A percentile compares a stretch with the other conserved stretches of the same genome.
Evolutionary conservation across 2,888 invertebrate species (phyloP).

Genomic region (Drosophila antonietae): DNA sequence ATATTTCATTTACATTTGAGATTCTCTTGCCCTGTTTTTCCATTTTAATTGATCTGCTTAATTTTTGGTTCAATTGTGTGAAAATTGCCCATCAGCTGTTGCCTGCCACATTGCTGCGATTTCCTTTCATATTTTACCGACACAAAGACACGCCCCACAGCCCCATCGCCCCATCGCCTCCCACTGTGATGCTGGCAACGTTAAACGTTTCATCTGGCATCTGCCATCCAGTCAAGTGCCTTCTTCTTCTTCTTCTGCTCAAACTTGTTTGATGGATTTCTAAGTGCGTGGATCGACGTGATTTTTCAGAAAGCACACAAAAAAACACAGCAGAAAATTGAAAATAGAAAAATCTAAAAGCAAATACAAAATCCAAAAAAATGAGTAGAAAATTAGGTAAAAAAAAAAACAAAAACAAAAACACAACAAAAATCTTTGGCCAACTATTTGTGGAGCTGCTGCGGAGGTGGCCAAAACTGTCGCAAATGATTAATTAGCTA

Average conservation of each 20-base stretch:
- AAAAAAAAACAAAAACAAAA: neutral
- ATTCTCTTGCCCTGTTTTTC: neutral
- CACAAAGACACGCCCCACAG: neutral
- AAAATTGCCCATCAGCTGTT: constrained; percentile 31
- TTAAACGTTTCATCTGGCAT: constrained; percentile 57
- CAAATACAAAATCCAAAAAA: neutral
- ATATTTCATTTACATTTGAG: neutral
- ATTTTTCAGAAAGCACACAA: constrained; percentile 39
- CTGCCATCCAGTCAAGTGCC: constrained; percentile 48
- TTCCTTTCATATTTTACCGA: constrained; percentile 6
- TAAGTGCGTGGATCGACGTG: constrained; percentile 71
- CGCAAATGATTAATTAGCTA: constrained; percentile 68
- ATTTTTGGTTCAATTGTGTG: constrained; percentile 43
- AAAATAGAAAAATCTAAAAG: constrained; percentile 9
- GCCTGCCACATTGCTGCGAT: constrained; percentile 27
- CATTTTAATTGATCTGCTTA: constrained; percentile 54
- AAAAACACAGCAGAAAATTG: neutral
- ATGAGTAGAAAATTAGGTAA: constrained; percentile 3
- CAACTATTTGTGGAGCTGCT: constrained; percentile 43
- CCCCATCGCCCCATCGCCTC: neutral
- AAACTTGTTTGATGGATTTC: constrained; percentile 76
- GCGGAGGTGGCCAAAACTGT: constrained; percentile 30
- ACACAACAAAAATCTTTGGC: constrained; percentile 13
- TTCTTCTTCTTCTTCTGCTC: constrained; percentile 24
- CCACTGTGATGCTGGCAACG: neutral